phyloP scores from a whole-genome alignment of 2,888 invertebrate species.

The Steromphala cineraria region DNA sequence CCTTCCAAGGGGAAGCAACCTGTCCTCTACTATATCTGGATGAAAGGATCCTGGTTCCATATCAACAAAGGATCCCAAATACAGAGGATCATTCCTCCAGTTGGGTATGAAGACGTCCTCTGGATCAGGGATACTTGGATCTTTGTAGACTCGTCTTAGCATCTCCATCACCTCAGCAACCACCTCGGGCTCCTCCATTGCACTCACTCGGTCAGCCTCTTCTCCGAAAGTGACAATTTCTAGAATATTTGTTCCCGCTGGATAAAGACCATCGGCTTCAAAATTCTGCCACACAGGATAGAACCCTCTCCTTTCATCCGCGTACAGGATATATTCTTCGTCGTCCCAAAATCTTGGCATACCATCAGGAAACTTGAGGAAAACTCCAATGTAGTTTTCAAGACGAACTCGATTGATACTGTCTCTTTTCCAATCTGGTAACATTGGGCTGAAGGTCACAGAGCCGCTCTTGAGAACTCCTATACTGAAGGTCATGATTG shows the following conservation, averaged over 20 bases:
- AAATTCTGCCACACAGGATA: conserved; percentile 32
- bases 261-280: conserved; percentile 21
- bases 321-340: conserved; percentile 30
- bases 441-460: conserved; percentile 32
- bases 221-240: conserved; percentile 27
- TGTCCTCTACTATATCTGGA: conserved; percentile 6
- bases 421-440: conserved; percentile 34
- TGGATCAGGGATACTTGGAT: neutral
- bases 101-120: neutral
- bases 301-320: conserved; percentile 20
- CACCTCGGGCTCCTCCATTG: conserved; percentile 23
- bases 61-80: neutral
- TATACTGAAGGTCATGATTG: conserved; percentile 42
- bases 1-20: conserved; percentile 30
- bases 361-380: conserved; percentile 30
- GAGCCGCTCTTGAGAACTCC: conserved; percentile 39
- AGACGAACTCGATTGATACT: conserved; percentile 33
- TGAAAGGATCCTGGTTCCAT: neutral
- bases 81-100: neutral
- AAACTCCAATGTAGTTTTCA: conserved; percentile 26
- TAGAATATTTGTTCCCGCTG: conserved; percentile 35
- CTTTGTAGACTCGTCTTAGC: conserved; percentile 30
- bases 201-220: conserved; percentile 30
- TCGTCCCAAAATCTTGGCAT: conserved; percentile 36
- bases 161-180: conserved; percentile 26